Conservation (phyloP, 2,113 vertebrate genomes). For the Plestiodon gilberti region DNA sequence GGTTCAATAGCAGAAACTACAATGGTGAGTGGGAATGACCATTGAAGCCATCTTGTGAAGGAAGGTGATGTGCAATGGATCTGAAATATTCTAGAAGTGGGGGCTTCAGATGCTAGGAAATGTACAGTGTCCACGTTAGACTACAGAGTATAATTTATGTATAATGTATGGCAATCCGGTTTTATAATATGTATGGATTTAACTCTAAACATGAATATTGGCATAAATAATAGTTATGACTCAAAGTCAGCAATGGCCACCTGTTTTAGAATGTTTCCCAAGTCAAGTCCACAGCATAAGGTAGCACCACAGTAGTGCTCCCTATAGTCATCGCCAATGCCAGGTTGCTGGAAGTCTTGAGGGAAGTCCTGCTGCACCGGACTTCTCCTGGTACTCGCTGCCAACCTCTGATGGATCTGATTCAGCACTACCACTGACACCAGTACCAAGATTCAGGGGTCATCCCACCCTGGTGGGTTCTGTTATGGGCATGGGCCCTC, state of each 20-base stretch:
- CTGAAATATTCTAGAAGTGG: constrained; percentile 3
- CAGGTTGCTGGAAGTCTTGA: no score
- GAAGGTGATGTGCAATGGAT: constrained; percentile 62
- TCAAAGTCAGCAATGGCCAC: neutral
- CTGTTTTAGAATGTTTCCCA: neutral
- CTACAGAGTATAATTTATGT: neutral
- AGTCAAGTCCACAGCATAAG: neutral
- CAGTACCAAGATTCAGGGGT: no score
- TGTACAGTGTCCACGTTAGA: neutral
- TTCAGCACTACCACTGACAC: no score
- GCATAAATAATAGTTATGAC: neutral
- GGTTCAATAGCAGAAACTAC: constrained; percentile 99
- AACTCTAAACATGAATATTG: neutral
- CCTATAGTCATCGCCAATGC: no score
- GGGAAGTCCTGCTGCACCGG: no score
- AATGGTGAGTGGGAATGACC: constrained; percentile 93
- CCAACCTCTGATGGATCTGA: no score
- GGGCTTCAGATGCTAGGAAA: neutral
- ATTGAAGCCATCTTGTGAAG: constrained; percentile 86
- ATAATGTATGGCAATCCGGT: no score
- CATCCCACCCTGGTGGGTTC: no score
- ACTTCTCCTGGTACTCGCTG: no score
- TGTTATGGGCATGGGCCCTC: no score
- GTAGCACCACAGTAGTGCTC: neutral
- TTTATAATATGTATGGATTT: neutral